Conservation (phyloP, 2,797 vertebrate species). For the Pangasius mekongensis region DNA sequence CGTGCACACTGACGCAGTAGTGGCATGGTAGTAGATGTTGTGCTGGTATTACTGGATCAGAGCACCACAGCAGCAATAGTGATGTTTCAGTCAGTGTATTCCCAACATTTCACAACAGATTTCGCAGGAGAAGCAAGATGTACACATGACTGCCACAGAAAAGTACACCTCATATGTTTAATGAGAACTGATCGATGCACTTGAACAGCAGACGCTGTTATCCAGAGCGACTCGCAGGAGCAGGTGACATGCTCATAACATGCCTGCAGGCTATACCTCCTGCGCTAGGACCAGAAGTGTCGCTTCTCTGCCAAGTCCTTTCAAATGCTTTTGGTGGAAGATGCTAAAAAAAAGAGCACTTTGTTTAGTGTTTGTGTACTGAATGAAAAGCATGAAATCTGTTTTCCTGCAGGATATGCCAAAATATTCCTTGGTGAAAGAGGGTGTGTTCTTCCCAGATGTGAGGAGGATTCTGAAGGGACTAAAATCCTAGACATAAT, state of each 20-base stretch:
- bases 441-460: not conserved
- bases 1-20: not conserved
- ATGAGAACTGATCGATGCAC: not conserved
- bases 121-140: not conserved
- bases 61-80: no score
- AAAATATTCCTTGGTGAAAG: not conserved
- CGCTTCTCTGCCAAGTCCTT: not conserved
- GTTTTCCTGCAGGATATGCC: not conserved
- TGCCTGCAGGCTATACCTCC: not conserved
- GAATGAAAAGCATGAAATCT: no score
- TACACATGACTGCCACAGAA: not conserved
- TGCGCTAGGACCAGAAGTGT: not conserved
- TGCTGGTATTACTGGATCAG: not conserved
- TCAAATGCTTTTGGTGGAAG: not conserved
- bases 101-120: not conserved
- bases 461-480: not conserved
- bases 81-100: not conserved
- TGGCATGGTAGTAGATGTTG: not conserved
- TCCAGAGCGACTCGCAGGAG: not conserved
- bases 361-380: not conserved
- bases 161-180: not conserved
- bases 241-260: not conserved
- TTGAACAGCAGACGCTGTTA: not conserved
- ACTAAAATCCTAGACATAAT: not conserved
- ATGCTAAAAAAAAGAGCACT: not conserved